Conservation (phyloP, 2,888 invertebrate species). For the Cosmopolites sordidus region DNA sequence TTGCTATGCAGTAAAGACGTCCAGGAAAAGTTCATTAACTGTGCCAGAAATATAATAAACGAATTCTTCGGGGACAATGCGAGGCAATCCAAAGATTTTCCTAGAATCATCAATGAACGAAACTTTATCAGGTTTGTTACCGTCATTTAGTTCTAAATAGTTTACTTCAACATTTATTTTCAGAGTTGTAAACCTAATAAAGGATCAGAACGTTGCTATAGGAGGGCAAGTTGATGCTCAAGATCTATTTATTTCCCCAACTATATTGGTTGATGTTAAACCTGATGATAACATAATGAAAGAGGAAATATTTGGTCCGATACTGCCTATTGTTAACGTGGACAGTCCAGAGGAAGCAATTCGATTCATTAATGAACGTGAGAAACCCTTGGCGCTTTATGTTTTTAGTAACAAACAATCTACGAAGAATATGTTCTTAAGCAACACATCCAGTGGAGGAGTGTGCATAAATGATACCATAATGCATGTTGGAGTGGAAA, state of each 20-base stretch:
- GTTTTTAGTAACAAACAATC: constrained; percentile 67
- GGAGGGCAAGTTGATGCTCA: constrained; percentile 71
- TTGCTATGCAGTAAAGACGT: constrained; percentile 76
- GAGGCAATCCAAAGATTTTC: constrained; percentile 60
- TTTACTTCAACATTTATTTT: constrained; percentile 3
- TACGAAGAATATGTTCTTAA: constrained; percentile 58
- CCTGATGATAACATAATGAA: constrained; percentile 75
- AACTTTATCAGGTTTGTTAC: constrained; percentile 43
- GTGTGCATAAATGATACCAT: constrained; percentile 82
- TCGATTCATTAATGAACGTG: constrained; percentile 80
- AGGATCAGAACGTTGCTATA: constrained; percentile 68
- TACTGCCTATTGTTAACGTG: constrained; percentile 70
- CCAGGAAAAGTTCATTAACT: constrained; percentile 56
- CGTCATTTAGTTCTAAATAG: too few species aligned
- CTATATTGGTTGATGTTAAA: constrained; percentile 72
- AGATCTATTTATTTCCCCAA: constrained; percentile 82
- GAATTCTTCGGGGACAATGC: constrained; percentile 74
- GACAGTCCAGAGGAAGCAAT: constrained; percentile 85
- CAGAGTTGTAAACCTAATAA: constrained; percentile 60
- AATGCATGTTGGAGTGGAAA: constrained; percentile 80
- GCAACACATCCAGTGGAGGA: constrained; percentile 75
- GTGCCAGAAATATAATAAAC: constrained; percentile 58
- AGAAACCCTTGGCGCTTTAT: constrained; percentile 88
- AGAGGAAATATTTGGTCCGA: constrained; percentile 96
- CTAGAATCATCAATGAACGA: constrained; percentile 77